A percentile compares a stretch with the other conserved stretches of the same genome.
Evolutionary conservation across 2,113 vertebrate genomes (phyloP).

Genomic region (western clawed frog (Xenopus tropicalis)): UCB_Xtro_10.0 CM004448.2:114500501-114501000

Average conservation of each 20-base stretch:
- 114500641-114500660: not conserved
- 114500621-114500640: no score
- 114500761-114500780: conserved; percentile 2
- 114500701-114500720: not conserved
- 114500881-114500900: conserved; percentile 1
- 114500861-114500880: conserved; percentile 9
- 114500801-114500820: conserved; percentile 20
- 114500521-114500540: no score
- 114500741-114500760: not conserved
- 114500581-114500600: no score
- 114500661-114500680: not conserved
- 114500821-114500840: conserved; percentile 4
- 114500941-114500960: conserved; percentile 8
- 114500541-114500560: no score
- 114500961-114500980: no score
- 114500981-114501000: no score
- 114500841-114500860: conserved; percentile 18
- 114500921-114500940: conserved; percentile 21
- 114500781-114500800: conserved; percentile 6
- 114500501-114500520: no score
- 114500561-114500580: no score
- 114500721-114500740: conserved; percentile 3
- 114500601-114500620: no score
- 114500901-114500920: conserved; percentile 25
- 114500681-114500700: not conserved